Conservation (phyloP, 2,797 vertebrate species). For the Danio aesculapii region DNA sequence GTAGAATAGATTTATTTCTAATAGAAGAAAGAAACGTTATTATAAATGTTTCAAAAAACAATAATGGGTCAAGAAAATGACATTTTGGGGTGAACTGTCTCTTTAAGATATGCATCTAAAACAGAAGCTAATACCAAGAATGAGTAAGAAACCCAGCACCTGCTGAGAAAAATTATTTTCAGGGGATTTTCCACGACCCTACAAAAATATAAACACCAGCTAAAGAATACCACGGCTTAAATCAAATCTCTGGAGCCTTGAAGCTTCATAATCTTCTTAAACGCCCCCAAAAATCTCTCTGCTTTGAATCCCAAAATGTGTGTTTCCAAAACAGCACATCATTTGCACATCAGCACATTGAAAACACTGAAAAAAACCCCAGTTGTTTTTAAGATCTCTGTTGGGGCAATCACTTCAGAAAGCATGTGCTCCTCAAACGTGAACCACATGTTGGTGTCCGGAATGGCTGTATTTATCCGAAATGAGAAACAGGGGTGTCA, state of each 20-base stretch:
- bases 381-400: constrained; percentile 25
- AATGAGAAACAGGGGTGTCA: constrained; percentile 47
- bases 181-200: constrained; percentile 1
- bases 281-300: not conserved
- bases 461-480: constrained; percentile 47
- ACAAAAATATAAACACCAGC: not conserved
- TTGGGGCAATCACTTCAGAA: constrained; percentile 32
- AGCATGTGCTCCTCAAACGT: constrained; percentile 48
- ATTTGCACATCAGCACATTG: constrained; percentile 5
- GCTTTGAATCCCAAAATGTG: not conserved
- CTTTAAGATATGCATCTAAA: not conserved
- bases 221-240: not conserved
- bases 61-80: too few relatives aligned
- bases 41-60: too few relatives aligned
- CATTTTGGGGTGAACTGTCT: too few relatives aligned
- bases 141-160: not conserved
- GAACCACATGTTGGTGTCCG: constrained; percentile 49
- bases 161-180: not conserved
- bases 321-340: constrained; percentile 3
- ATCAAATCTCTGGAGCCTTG: not conserved
- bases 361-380: not conserved
- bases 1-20: too few relatives aligned
- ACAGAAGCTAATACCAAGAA: not conserved
- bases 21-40: too few relatives aligned
- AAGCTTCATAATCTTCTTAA: not conserved